Percentiles rank a stretch among this genome's conserved stretches.
phyloP scores from a whole-genome alignment of 2,888 invertebrate genomes.

The Caenorhabditis doughertyi region DNA sequence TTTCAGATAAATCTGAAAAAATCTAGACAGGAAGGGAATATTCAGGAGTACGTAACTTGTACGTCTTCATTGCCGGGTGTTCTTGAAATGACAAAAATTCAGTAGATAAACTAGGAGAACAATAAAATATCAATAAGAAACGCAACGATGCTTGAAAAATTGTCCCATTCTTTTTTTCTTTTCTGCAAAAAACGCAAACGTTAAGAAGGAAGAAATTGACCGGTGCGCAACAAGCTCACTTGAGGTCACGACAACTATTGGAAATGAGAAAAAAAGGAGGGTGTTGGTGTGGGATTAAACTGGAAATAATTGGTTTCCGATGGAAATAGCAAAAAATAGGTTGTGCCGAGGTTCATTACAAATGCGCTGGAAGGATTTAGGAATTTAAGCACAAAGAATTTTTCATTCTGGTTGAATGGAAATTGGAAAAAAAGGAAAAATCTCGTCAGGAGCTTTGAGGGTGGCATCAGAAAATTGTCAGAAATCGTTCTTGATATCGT shows the following conservation, averaged over 20 bases:
- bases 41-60: neutral
- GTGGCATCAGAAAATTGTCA: neutral
- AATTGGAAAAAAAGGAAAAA: neutral
- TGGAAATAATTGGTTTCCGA: conserved; percentile 58
- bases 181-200: conserved; percentile 9
- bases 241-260: conserved; percentile 44
- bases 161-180: neutral
- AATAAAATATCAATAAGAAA: conserved; percentile 28
- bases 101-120: neutral
- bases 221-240: conserved; percentile 26
- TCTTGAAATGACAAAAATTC: conserved; percentile 5
- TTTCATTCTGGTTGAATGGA: neutral
- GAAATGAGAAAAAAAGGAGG: conserved; percentile 34
- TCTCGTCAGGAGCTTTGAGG: conserved; percentile 19
- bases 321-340: conserved; percentile 43
- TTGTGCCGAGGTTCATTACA: conserved; percentile 45
- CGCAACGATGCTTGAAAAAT: conserved; percentile 24
- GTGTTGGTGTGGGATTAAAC: conserved; percentile 32
- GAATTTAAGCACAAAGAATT: conserved; percentile 29
- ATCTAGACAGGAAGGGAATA: neutral
- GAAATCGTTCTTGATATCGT: neutral
- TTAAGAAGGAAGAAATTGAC: conserved; percentile 11
- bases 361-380: neutral
- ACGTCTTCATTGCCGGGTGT: conserved; percentile 1
- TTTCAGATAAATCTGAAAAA: neutral